Evolutionary conservation across 2,888 invertebrate species (phyloP), one percentile per base, ranked within the genome.

Genomic region (Dinocampus coccinellae): DNA sequence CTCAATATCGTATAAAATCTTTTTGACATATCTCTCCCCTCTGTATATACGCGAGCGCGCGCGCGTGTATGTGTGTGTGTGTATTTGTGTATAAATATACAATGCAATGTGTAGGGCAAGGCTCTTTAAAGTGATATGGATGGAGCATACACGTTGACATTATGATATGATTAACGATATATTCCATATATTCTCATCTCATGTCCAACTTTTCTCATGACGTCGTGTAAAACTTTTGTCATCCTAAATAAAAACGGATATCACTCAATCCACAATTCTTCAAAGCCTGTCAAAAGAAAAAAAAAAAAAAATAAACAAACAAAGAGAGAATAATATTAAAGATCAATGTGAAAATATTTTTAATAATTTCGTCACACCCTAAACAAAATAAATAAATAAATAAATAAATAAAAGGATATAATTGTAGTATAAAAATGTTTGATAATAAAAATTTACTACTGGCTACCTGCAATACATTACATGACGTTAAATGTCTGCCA

Each of bases 1-100:
- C 62, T 52, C 61, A 24, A 47, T 62, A 69, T 69, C 61, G 26
- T 52, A 33, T 53, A 24, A 53, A 69, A 61, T 69, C 61, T 13
- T 47, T 16, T 16, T 16, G 16, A 47, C 47, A 47, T 47, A 47
- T 16, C n/a, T 4, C 47, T 47, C 16, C 47, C 16, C 47, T 16
- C 16, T 47, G 7, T 9, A 10, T 36, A 9, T 36, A 10, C 9
- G n/a, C n/a, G n/a, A n/a, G n/a, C n/a, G n/a, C n/a, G n/a, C n/a
- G n/a, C n/a, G n/a, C n/a, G n/a, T n/a, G n/a, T 39, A n/a, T n/a
- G n/a, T n/a, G 0, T n/a, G 3, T 11, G 39, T 39, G 3, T n/a
- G 39, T 39, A 39, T 39, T n/a, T 13, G n/a, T 39, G 13, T 29
- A 13, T 33, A 47, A 16, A 47, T 47, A n/a, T 47, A 47, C 53